Evolutionary conservation across 2,888 invertebrate species (phyloP), one percentile per base, ranked within the genome.

Genomic region (Sesamia inferens): DNA sequence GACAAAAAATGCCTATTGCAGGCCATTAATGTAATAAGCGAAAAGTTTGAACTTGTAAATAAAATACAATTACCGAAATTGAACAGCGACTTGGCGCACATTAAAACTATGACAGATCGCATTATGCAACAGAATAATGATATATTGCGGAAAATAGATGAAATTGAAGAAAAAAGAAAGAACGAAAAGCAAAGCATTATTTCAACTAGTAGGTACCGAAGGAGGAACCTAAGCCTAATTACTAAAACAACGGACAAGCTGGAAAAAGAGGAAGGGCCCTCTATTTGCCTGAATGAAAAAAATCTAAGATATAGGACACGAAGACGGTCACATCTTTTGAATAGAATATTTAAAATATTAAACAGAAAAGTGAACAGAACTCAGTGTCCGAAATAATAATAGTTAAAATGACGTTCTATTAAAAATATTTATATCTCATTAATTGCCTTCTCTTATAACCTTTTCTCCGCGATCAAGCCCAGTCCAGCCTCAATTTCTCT

Each of bases 41-140:
- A 94, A 74, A 95, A 94, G 85, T 90, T 95, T 76, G 94, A 95
- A 75, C 79, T 93, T 3, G 90, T 95, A 0, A 94, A 93, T 79
- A 94, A 94, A 88, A 91, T 94, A 67, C 95, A 95, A 82, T 78
- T 95, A 42, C 94, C 95, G 0, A 94, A 93, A 84, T 67, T 95
- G 63, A 92, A 90, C 74, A 90, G 87, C 59, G 94, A 94, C 67
- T 78, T 95, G 62, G 75, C 88, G 7, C 89, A 92, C 22, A 84
- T 95, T 13, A 94, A 93, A 89, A 75, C 79, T 22, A 80, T 90
- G 2, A 88, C 93, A 5, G 92, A 94, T 59, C 88, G 87, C 22
- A 90, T 95, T 55, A 80, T 86, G 2, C 90, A 90, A 75, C 95
- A 95, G 81, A 94, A 94, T 72, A 92, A 93, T 19, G 86, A 90